Evolutionary conservation across 2,797 vertebrate genomes (phyloP), one percentile per base, ranked within the genome.

Genomic region (Poliocrania exsul): DNA sequence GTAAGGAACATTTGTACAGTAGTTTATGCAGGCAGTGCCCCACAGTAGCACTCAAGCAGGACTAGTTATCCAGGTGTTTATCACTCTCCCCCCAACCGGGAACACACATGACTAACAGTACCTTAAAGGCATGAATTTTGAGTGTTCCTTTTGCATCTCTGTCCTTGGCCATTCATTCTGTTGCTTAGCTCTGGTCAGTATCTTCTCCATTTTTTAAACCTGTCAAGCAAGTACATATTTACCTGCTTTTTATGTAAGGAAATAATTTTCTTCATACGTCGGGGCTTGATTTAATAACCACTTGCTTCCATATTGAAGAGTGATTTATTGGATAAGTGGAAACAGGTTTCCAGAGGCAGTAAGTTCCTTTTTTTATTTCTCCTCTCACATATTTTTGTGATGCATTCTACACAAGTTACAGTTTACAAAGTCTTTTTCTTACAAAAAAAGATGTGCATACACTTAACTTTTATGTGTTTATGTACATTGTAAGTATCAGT

Each of bases 391-490:
- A 9, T 84, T 88, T 35, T 29, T 70, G 24, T 81, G 31, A 47
- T 46, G 9, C 21, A 7, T 60, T 91, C 53, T 79, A 73, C 64
- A 62, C 5, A 62, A 80, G 31, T 70, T 77, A 62, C 0, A 73
- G 60, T 66, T 92, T 80, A 61, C 31, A 67, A 21, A n/a, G 80
- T 73, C 13, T 80, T 90, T 86, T 87, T 93, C 64, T 62, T 77
- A 11, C 24, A 79, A 17, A 61, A 86, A 62, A 35, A 60, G 26
- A 54, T 88, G 65, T 72, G 19, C 37, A 62, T 62, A 42, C 26
- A 24, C 20, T 80, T 81, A 66, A 70, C 50, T 60, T 88, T 19
- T 74, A 8, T 72, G 54, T 80, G 51, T 94, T 94, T 93, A 61
- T 81, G 33, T 85, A 54, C 16, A 8, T 57, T 81, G 49, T 66